These are phyloP conservation scores for Ginglymostoma cirratum DNA, from an alignment of 2,113 vertebrate genomes.

Conservation along the genomic window DNA sequence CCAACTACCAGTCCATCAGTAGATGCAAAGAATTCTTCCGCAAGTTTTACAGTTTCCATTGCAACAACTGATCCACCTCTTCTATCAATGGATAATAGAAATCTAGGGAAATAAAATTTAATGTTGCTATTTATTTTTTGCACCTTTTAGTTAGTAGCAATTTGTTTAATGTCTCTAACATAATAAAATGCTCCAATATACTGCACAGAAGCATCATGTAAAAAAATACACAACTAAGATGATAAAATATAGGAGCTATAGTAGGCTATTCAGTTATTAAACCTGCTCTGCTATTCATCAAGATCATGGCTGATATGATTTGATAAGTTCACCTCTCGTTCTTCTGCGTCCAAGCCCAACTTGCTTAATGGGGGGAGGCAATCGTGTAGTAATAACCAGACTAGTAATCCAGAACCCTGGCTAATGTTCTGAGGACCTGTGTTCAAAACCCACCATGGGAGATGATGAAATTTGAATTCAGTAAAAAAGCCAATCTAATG, in stretches of 20 bases:
- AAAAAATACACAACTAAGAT: background rate
- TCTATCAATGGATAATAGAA: conserved; percentile 85
- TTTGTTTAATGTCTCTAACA: background rate
- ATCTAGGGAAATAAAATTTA: conserved; percentile 53
- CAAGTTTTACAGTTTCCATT: conserved; percentile 84
- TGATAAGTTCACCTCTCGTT: background rate
- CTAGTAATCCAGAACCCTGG: too few species aligned
- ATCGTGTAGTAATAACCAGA: too few species aligned
- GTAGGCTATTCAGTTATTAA: background rate
- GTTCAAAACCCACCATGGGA: too few species aligned
- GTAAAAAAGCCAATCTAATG: too few species aligned
- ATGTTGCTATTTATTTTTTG: background rate
- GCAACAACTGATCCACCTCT: conserved; percentile 74
- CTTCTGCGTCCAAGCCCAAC: background rate
- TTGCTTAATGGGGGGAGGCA: background rate
- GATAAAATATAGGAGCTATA: background rate
- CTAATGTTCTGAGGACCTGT: too few species aligned
- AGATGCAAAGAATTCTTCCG: conserved; percentile 80
- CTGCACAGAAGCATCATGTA: background rate
- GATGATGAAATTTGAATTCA: too few species aligned
- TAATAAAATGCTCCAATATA: background rate
- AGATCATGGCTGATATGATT: background rate
- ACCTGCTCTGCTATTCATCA: background rate
- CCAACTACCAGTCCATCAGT: conserved; percentile 75
- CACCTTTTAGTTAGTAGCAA: background rate